Percentiles rank a stretch among this genome's conserved stretches.
phyloP scores from a whole-genome alignment of 2,888 invertebrate genomes.

The Drosophila tripunctata region DNA sequence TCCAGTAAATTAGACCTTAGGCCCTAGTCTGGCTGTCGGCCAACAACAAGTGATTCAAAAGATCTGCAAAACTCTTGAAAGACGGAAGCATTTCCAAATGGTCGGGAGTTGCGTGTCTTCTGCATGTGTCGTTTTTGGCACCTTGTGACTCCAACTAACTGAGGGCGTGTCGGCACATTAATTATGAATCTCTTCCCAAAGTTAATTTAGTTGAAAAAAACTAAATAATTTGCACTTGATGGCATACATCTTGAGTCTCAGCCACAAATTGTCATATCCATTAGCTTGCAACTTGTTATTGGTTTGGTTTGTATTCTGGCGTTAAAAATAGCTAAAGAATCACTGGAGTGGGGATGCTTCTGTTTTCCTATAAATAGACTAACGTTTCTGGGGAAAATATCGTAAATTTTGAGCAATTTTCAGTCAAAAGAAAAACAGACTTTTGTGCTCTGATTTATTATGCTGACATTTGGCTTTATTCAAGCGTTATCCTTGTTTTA shows the following conservation, averaged over 20 bases:
- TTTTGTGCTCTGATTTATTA: constrained; percentile 64
- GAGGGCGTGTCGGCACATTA: constrained; percentile 45
- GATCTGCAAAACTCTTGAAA: constrained; percentile 3
- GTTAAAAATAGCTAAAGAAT: constrained; percentile 34
- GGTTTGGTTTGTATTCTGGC: constrained; percentile 12
- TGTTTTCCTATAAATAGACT: constrained; percentile 45
- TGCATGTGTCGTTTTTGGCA: constrained; percentile 65
- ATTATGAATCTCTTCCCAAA: constrained; percentile 66
- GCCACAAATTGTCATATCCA: constrained; percentile 76
- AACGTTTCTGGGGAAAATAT: constrained; percentile 53
- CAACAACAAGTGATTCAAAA: constrained; percentile 34
- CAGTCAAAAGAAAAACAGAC: constrained; percentile 20
- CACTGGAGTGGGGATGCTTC: constrained; percentile 33
- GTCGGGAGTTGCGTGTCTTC: constrained; percentile 59
- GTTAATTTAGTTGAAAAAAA: constrained; percentile 40
- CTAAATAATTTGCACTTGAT: constrained; percentile 60
- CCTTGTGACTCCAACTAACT: constrained; percentile 35
- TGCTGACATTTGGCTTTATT: constrained; percentile 66
- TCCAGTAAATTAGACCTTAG: constrained; percentile 54
- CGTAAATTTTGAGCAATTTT: constrained; percentile 61
- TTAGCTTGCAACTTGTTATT: constrained; percentile 65
- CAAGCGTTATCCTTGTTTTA: constrained; percentile 39
- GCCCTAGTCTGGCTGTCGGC: constrained; percentile 59
- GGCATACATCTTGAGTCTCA: constrained; percentile 22
- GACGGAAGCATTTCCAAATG: constrained; percentile 39